Percentiles rank a stretch among this genome's conserved stretches.
Conservation (phyloP, 2,888 invertebrate species). For the Anorthoa munda region DNA sequence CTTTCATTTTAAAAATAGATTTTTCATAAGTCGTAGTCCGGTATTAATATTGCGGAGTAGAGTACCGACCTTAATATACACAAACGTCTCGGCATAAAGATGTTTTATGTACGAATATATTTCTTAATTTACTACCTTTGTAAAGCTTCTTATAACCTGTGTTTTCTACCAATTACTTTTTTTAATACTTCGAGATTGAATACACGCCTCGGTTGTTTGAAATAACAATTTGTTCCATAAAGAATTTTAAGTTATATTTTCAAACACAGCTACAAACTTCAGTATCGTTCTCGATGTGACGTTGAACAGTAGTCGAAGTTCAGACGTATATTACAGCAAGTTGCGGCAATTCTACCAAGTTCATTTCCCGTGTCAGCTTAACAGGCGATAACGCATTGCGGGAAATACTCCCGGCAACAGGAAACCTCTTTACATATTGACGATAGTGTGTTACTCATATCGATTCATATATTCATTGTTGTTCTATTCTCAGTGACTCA, state of each 20-base stretch:
- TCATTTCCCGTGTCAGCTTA: slow-evolving; percentile 50
- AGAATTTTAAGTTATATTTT: neutral
- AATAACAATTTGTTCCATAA: neutral
- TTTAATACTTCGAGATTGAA: slow-evolving; percentile 28
- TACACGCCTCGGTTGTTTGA: slow-evolving; percentile 1
- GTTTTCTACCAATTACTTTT: slow-evolving; percentile 16
- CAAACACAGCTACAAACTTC: slow-evolving; percentile 4
- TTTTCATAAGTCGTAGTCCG: slow-evolving; percentile 28
- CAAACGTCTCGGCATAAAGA: slow-evolving; percentile 34
- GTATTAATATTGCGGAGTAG: slow-evolving; percentile 17
- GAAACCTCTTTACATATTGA: slow-evolving; percentile 21
- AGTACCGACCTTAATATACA: slow-evolving; percentile 32
- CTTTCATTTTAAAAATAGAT: slow-evolving; percentile 30
- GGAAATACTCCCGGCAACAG: slow-evolving; percentile 32
- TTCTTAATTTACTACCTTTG: slow-evolving; percentile 35
- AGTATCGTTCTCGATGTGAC: slow-evolving; percentile 11
- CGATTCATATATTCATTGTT: slow-evolving; percentile 30
- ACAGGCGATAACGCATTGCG: slow-evolving; percentile 44
- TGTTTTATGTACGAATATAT: slow-evolving; percentile 37
- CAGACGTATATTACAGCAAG: slow-evolving; percentile 20
- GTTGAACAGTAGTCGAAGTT: slow-evolving; percentile 42
- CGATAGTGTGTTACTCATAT: slow-evolving; percentile 22
- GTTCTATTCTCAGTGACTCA: slow-evolving; percentile 24
- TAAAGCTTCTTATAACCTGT: slow-evolving; percentile 20
- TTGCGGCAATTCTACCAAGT: slow-evolving; percentile 36